Evolutionary conservation across 2,888 invertebrate genomes (phyloP).

Genomic region (Chloroclystis v-ata): DNA sequence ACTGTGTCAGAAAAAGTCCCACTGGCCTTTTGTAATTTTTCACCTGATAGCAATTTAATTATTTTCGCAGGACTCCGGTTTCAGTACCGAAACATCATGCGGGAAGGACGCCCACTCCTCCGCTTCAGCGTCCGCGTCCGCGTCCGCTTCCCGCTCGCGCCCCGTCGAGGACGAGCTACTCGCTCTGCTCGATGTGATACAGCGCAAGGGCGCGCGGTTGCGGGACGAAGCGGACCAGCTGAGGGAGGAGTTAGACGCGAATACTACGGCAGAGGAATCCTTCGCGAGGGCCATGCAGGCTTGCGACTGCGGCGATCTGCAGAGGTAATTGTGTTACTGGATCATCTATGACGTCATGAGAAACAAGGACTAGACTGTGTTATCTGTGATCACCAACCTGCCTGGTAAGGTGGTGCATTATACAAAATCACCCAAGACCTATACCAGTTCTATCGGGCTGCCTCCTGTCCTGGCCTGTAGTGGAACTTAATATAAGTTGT

Average conservation of each 20-base stretch:
- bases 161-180: constrained; percentile 88
- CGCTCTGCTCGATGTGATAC: constrained; percentile 91
- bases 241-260: constrained; percentile 69
- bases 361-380: too few relatives aligned
- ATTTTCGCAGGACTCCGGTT: constrained; percentile 84
- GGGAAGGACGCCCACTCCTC: constrained; percentile 88
- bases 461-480: too few relatives aligned
- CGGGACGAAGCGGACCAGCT: constrained; percentile 84
- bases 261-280: constrained; percentile 81
- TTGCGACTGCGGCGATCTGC: constrained; percentile 36
- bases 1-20: too few relatives aligned
- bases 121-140: constrained; percentile 65
- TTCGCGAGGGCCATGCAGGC: constrained; percentile 70
- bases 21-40: too few relatives aligned
- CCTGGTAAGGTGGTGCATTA: too few relatives aligned
- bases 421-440: too few relatives aligned
- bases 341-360: too few relatives aligned
- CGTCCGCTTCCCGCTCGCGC: constrained; percentile 76
- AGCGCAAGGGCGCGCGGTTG: constrained; percentile 83
- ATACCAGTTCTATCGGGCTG: too few relatives aligned
- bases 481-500: too few relatives aligned
- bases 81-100: constrained; percentile 92
- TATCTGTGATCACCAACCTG: too few relatives aligned
- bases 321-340: too few relatives aligned
- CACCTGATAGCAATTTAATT: background rate